Conservation (phyloP, 2,888 invertebrate genomes). For the Polymixis lichenea region DNA sequence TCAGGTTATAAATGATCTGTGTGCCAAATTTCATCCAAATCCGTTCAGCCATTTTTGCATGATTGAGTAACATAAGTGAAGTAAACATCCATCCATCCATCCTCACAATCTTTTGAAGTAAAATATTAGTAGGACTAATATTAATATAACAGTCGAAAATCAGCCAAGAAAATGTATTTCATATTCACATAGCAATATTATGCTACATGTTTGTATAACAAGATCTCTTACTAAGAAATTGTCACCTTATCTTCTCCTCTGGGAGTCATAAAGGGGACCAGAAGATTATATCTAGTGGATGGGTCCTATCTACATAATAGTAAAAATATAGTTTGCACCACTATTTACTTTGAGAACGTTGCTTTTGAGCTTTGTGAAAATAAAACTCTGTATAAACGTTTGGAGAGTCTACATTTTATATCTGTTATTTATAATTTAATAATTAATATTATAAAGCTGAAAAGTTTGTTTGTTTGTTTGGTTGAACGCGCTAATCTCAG, state of each 20-base stretch:
- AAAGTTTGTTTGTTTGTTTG: too few species aligned
- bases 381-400: not conserved
- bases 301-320: constrained; percentile 37
- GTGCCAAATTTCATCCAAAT: too few species aligned
- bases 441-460: too few species aligned
- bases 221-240: constrained; percentile 24
- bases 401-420: not conserved
- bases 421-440: too few species aligned
- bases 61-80: too few species aligned
- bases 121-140: too few species aligned
- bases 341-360: constrained; percentile 19
- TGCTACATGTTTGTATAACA: constrained; percentile 4
- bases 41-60: too few species aligned
- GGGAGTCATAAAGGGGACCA: constrained; percentile 44
- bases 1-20: too few species aligned
- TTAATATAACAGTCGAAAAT: too few species aligned
- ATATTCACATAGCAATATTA: constrained; percentile 15
- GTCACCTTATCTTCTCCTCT: constrained; percentile 50
- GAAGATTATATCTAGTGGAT: constrained; percentile 46
- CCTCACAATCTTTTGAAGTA: too few species aligned
- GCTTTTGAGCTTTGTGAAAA: not conserved
- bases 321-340: constrained; percentile 7
- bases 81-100: too few species aligned
- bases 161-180: not conserved
- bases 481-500: too few species aligned